Percentiles rank a stretch among this genome's conserved stretches.
Evolutionary conservation across 2,113 vertebrate genomes (phyloP).

Genomic region (Bombycilla garrulus): DNA sequence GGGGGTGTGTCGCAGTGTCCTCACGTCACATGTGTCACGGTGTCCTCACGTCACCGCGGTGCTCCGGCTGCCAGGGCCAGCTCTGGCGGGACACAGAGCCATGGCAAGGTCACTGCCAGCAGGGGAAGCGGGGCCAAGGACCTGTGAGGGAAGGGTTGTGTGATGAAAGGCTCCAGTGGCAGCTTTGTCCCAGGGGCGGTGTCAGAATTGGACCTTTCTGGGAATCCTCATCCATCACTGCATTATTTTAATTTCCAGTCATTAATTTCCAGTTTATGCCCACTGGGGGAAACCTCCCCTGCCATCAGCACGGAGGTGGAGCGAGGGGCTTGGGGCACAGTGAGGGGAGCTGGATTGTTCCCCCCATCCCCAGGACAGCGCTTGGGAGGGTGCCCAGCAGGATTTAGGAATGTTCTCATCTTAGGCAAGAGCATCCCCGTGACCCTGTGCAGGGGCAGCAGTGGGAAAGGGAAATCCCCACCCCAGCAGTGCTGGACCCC

Average conservation of each 20-base stretch:
- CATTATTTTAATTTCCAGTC: accelerated
- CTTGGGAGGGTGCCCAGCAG: not conserved
- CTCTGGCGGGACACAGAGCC: not conserved
- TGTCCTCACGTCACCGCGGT: not conserved
- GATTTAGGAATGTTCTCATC: not conserved
- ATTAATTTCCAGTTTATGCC: accelerated
- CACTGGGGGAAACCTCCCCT: not conserved
- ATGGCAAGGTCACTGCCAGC: not conserved
- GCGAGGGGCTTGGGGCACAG: accelerated
- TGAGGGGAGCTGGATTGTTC: not conserved
- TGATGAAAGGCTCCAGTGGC: not conserved
- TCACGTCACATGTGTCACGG: not conserved
- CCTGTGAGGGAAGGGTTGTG: not conserved
- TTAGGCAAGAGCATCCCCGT: not conserved
- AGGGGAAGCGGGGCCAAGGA: not conserved
- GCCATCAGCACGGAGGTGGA: accelerated
- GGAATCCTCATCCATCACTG: accelerated
- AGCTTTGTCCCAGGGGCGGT: accelerated
- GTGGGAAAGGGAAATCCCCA: not conserved
- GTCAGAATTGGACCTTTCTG: not conserved
- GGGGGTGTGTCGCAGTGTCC: not conserved
- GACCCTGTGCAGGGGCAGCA: not conserved
- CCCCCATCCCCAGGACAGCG: not conserved
- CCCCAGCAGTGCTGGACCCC: not conserved
- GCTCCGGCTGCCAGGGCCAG: accelerated